Evolutionary conservation across 2,888 invertebrate species (phyloP), one percentile per base, ranked within the genome.

Genomic region (Ferrisia virgata): DNA sequence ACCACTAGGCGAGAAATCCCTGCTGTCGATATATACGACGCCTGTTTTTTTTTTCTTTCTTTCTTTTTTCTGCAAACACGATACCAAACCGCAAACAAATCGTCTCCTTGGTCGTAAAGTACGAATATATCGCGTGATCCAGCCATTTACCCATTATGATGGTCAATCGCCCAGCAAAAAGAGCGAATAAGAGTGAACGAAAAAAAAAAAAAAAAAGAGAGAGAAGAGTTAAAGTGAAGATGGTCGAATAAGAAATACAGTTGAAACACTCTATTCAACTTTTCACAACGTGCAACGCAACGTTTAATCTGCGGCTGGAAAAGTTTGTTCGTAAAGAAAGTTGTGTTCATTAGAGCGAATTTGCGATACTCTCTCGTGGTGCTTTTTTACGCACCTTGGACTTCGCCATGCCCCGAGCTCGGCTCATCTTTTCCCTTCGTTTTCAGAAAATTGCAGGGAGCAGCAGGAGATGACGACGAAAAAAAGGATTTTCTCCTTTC

Each of bases 241-340:
- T 8, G 9, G 18, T 6, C 18, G 18, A 40, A n/a, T 9, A 40
- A 58, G 58, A 58, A 58, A 64, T 28, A 28, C n/a, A n/a, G n/a
- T n/a, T n/a, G 47, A 8, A 18, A 47, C 47, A 47, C 40, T 40
- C 13, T 9, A 9, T 11, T 22, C 69, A 82, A 82, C 72, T 69
- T 82, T 72, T 43, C n/a, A n/a, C n/a, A n/a, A n/a, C n/a, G n/a
- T n/a, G n/a, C n/a, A n/a, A n/a, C n/a, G 43, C 82, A 43, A 69
- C 76, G 69, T 82, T 82, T 82, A 69, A 82, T 82, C 82, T 72
- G 18, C n/a, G 47, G 18, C 2, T 47, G 22, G 22, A 47, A n/a
- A 47, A 47, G 47, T 47, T 47, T 8, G 4, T 8, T 36, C n/a
- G 47, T 13, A 18, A 13, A 1, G 53, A 53, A 81, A 53, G 53